Evolutionary conservation across 2,888 invertebrate species (phyloP).

Genomic region (Yponomeuta cagnagella): DNA sequence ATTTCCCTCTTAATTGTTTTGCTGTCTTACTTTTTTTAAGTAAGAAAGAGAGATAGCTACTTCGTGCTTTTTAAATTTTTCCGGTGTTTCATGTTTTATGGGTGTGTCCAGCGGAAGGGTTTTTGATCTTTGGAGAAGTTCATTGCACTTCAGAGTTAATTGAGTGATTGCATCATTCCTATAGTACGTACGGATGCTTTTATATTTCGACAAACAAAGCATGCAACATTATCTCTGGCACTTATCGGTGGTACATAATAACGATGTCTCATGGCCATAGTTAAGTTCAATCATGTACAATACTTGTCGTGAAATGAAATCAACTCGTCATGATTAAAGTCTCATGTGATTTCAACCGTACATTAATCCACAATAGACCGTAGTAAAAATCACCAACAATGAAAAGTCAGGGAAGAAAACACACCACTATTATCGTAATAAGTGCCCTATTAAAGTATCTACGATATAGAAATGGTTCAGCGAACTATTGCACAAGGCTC

Average conservation of each 20-base stretch:
- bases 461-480: slow-evolving; percentile 48
- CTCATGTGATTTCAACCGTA: neutral
- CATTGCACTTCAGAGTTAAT: neutral
- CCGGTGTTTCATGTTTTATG: neutral
- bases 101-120: neutral
- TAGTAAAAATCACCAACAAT: neutral
- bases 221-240: too few species aligned
- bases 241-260: too few species aligned
- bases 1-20: neutral
- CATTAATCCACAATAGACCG: neutral
- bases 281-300: neutral
- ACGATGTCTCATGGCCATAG: too few species aligned
- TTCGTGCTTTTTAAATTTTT: neutral
- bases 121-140: slow-evolving; percentile 11
- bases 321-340: neutral
- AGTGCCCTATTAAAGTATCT: slow-evolving; percentile 4
- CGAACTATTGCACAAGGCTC: slow-evolving; percentile 63
- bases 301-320: neutral
- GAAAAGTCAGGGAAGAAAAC: neutral
- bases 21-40: neutral
- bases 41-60: neutral
- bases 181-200: neutral
- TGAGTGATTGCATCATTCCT: neutral
- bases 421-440: neutral
- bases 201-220: too few species aligned